Conservation (phyloP, 2,113 vertebrate species). For the Thomomys bottae region DNA sequence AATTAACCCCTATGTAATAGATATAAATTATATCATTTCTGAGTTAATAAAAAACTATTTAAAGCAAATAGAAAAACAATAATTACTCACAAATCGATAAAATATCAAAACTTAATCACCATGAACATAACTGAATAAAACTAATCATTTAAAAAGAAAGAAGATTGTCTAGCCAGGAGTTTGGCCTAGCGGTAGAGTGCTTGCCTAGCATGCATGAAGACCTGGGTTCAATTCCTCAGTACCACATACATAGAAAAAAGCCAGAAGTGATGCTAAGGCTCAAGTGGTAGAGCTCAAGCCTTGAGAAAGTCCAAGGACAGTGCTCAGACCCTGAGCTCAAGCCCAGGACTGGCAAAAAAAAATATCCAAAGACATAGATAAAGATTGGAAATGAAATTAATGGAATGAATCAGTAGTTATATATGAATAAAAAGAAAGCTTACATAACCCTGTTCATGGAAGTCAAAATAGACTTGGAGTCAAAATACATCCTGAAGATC, state of each 20-base stretch:
- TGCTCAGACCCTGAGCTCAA: too few relatives aligned
- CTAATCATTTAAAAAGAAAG: not conserved
- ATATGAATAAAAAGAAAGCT: not conserved
- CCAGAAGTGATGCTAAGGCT: too few relatives aligned
- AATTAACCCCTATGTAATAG: not conserved
- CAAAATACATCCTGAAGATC: not conserved
- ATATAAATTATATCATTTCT: not conserved
- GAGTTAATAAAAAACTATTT: not conserved
- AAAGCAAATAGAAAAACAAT: not conserved
- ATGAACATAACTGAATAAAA: constrained; percentile 64
- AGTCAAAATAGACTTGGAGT: not conserved
- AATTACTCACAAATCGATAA: not conserved
- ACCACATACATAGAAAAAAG: too few relatives aligned
- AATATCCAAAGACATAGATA: not conserved
- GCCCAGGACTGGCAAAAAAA: too few relatives aligned
- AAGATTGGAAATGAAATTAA: not conserved
- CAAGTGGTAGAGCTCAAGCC: too few relatives aligned
- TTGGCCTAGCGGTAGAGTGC: too few relatives aligned
- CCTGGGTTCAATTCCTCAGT: too few relatives aligned
- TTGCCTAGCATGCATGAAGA: too few relatives aligned
- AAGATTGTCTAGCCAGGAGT: not conserved
- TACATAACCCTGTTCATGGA: not conserved
- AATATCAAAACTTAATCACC: constrained; percentile 33
- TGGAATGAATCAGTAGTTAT: not conserved
- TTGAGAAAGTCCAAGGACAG: too few relatives aligned